phyloP scores from a whole-genome alignment of 2,797 vertebrate genomes.

The Mormyrus hasselquistii region DNA sequence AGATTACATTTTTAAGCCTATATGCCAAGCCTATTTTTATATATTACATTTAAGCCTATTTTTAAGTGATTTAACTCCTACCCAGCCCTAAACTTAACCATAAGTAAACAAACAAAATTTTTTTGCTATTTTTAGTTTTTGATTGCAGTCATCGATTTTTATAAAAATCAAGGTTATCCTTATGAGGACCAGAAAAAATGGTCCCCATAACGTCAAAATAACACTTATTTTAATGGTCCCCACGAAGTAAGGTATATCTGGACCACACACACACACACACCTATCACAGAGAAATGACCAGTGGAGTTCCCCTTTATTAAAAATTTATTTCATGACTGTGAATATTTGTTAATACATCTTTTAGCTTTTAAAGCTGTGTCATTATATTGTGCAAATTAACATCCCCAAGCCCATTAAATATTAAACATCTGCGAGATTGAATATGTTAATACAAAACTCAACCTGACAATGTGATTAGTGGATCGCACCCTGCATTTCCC shows the following conservation, averaged over 20 bases:
- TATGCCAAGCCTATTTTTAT: too few species aligned
- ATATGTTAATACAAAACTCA: constrained; percentile 24
- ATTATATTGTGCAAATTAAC: neutral
- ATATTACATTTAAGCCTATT: too few species aligned
- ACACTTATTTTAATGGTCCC: too few species aligned
- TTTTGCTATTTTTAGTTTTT: too few species aligned
- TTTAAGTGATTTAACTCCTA: neutral
- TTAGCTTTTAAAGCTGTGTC: constrained; percentile 1
- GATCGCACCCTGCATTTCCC: neutral
- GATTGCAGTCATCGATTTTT: neutral
- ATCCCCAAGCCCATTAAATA: constrained; percentile 14
- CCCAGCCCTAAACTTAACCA: too few species aligned
- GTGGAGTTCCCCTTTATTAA: neutral
- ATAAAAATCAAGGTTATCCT: neutral
- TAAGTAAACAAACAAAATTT: too few species aligned
- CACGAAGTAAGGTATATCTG: too few species aligned
- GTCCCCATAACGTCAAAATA: neutral
- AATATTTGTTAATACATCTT: neutral
- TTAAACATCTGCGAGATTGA: constrained; percentile 5
- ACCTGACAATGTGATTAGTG: neutral
- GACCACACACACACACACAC: neutral
- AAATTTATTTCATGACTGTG: neutral
- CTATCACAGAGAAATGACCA: neutral
- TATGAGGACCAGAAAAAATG: neutral
- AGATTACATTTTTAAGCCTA: neutral